Percentiles rank a stretch among this genome's conserved stretches.
phyloP scores from a whole-genome alignment of 2,888 invertebrate species.

The Chelonus formosanus region DNA sequence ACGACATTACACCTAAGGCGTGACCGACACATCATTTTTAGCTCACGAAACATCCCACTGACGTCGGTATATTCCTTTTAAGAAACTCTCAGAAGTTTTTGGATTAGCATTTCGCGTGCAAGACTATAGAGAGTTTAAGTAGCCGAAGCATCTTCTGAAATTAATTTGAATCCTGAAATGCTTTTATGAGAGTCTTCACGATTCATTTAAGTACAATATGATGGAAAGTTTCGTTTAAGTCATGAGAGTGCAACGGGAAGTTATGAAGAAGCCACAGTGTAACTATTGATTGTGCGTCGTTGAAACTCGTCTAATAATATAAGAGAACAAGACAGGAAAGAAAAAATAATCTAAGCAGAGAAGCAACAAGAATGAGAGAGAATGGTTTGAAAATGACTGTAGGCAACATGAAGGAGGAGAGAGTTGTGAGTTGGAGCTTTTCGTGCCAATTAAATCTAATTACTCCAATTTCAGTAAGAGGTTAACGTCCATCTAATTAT shows the following conservation, averaged over 20 bases:
- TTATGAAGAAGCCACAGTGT: background rate
- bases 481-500: constrained; percentile 61
- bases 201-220: constrained; percentile 8
- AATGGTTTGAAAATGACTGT: background rate
- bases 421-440: constrained; percentile 35
- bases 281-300: constrained; percentile 1
- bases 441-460: constrained; percentile 59
- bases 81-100: constrained; percentile 1
- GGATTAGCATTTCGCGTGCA: constrained; percentile 20
- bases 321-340: background rate
- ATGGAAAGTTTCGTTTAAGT: no score
- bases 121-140: background rate
- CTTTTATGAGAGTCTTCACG: background rate
- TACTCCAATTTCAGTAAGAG: constrained; percentile 58
- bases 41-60: background rate
- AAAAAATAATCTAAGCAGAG: background rate
- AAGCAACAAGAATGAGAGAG: constrained; percentile 4
- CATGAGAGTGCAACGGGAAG: no score
- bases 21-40: constrained; percentile 17
- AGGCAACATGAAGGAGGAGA: constrained; percentile 18
- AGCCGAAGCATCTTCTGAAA: constrained; percentile 10
- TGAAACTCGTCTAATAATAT: background rate
- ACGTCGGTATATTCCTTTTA: background rate
- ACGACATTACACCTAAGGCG: constrained; percentile 7
- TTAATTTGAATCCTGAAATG: constrained; percentile 9